These are phyloP conservation scores for Ericerus pela DNA, from an alignment of 1,140 invertebrate species.

Conservation along the genomic window DNA sequence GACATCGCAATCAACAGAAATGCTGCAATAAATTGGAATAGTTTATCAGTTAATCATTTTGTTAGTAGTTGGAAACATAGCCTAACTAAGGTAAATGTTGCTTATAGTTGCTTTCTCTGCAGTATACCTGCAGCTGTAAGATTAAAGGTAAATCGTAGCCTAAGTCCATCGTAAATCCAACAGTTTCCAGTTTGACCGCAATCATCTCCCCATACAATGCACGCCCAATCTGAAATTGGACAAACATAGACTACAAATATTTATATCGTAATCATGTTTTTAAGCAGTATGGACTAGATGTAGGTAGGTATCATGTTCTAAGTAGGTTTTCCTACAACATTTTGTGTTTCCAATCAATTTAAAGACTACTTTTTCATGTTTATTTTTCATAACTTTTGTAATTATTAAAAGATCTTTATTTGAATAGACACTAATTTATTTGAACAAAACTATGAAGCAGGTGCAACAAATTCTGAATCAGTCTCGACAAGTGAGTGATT, in stretches of 20 bases:
- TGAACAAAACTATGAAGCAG: no score
- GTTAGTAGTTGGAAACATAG: conserved; percentile 23
- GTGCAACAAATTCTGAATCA: no score
- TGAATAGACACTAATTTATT: no score
- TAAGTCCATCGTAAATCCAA: conserved; percentile 43
- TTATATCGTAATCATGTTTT: not conserved
- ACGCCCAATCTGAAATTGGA: conserved; percentile 36
- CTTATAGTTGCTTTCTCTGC: no score
- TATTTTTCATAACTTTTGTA: not conserved
- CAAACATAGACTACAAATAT: not conserved
- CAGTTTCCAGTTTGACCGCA: conserved; percentile 45
- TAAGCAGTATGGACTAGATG: not conserved
- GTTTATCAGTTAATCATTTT: no score
- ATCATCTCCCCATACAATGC: conserved; percentile 46
- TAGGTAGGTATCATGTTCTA: not conserved
- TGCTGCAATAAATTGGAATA: no score
- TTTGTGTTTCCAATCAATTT: not conserved
- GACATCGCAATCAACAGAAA: conserved; percentile 45
- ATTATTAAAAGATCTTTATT: no score
- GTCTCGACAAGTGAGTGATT: no score
- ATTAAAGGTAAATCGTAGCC: conserved; percentile 42
- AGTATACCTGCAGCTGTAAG: conserved; percentile 39
- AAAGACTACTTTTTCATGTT: not conserved
- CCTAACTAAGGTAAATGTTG: no score
- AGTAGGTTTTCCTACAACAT: not conserved